These are phyloP conservation scores for Drosophila emarginata DNA, from an alignment of 2,888 invertebrate species.

Conservation along the genomic window DNA sequence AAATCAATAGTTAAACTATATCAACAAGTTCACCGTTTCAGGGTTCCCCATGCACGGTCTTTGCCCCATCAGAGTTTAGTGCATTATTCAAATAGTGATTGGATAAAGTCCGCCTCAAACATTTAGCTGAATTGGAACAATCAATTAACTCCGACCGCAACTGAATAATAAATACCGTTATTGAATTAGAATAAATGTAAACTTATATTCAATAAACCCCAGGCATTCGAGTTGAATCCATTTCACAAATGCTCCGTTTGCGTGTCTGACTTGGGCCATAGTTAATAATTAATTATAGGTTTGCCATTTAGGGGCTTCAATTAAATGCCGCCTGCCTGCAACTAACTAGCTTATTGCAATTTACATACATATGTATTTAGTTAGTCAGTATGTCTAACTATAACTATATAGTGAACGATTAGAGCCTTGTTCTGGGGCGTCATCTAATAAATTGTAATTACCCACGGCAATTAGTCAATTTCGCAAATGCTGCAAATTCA, in stretches of 20 bases:
- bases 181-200: constrained; percentile 64
- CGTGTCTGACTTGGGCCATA: constrained; percentile 33
- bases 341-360: neutral
- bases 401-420: constrained; percentile 11
- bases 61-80: constrained; percentile 34
- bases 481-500: constrained; percentile 32
- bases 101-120: constrained; percentile 40
- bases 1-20: neutral
- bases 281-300: constrained; percentile 54
- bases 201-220: constrained; percentile 4
- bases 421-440: constrained; percentile 53
- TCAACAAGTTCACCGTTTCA: neutral
- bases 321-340: constrained; percentile 44
- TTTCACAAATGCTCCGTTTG: constrained; percentile 45
- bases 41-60: too few relatives aligned
- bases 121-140: constrained; percentile 63
- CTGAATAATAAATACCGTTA: constrained; percentile 67
- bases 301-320: constrained; percentile 44
- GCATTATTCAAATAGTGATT: constrained; percentile 60
- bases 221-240: constrained; percentile 3
- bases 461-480: constrained; percentile 70
- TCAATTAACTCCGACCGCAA: constrained; percentile 59
- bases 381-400: constrained; percentile 8
- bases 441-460: constrained; percentile 74
- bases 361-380: neutral